Percentiles rank a stretch among this genome's conserved stretches.
Evolutionary conservation across 1,140 invertebrate species (phyloP).

Genomic region (Armadillidium nasatum): DNA sequence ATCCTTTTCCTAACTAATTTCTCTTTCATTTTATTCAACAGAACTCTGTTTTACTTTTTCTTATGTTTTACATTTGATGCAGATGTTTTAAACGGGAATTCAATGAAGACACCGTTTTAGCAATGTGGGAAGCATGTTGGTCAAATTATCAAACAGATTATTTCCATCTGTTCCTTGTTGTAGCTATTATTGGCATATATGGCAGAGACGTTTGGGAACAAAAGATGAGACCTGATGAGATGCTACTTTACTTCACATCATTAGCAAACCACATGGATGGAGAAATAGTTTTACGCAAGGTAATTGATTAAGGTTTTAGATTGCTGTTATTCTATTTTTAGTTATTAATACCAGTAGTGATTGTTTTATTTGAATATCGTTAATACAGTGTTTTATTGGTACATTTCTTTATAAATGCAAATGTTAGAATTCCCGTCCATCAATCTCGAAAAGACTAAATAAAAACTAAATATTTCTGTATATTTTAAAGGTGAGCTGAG

Average conservation of each 20-base stretch:
- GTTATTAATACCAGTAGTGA: too few relatives aligned
- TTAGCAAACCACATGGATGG: slow-evolving; percentile 95
- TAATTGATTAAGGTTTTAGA: slow-evolving; percentile 39
- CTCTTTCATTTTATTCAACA: too few relatives aligned
- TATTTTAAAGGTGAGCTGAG: too few relatives aligned
- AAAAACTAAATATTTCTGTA: too few relatives aligned
- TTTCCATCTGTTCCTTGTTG: slow-evolving; percentile 86
- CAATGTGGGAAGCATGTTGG: slow-evolving; percentile 46
- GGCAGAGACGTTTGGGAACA: slow-evolving; percentile 78
- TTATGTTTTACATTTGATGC: slow-evolving; percentile 78
- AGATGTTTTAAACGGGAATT: slow-evolving; percentile 63
- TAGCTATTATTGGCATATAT: slow-evolving; percentile 85
- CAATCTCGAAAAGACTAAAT: too few relatives aligned
- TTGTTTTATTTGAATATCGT: too few relatives aligned
- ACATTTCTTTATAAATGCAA: too few relatives aligned
- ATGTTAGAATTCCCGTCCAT: too few relatives aligned
- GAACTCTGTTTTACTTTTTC: slow-evolving; percentile 83
- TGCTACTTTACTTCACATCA: slow-evolving; percentile 92
- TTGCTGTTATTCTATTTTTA: too few relatives aligned
- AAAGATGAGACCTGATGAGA: slow-evolving; percentile 90
- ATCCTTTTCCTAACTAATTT: too few relatives aligned
- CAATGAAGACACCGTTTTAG: slow-evolving; percentile 45
- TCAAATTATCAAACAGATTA: slow-evolving; percentile 70
- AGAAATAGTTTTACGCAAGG: slow-evolving; percentile 77
- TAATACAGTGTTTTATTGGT: too few relatives aligned